Percentiles rank a stretch among this genome's conserved stretches.
Conservation (phyloP, 2,113 vertebrate species). For the Theristicus caerulescens region DNA sequence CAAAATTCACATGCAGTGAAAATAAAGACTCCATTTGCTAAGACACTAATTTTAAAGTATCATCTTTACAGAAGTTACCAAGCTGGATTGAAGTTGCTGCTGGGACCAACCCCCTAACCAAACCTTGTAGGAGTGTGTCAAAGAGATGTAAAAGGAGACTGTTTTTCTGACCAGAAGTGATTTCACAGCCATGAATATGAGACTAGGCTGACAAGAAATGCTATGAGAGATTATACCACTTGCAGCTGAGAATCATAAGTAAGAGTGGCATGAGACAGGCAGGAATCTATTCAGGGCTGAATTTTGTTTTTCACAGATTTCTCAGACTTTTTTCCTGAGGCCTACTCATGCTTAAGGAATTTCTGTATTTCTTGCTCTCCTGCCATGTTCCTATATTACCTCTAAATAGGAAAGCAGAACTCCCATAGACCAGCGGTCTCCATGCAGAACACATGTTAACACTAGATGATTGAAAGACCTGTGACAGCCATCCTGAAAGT, state of each 20-base stretch:
- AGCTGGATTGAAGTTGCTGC: not conserved
- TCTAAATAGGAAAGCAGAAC: not conserved
- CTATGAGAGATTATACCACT: not conserved
- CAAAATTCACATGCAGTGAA: not conserved
- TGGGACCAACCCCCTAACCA: not conserved
- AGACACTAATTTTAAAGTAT: not conserved
- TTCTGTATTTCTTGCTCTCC: not conserved
- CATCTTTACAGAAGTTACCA: not conserved
- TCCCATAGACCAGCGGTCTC: not conserved
- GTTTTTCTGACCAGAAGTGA: not conserved
- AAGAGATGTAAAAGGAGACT: not conserved
- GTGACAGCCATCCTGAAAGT: not conserved
- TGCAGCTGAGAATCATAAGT: not conserved
- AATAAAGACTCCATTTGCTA: not conserved
- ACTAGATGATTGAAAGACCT: not conserved
- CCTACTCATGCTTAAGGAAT: not conserved
- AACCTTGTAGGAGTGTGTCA: not conserved
- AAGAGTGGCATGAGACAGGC: not conserved
- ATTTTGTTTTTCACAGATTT: not conserved
- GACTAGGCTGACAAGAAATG: not conserved
- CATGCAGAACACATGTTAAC: not conserved
- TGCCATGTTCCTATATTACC: not conserved
- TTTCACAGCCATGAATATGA: not conserved
- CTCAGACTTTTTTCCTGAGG: not conserved
- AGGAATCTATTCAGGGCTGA: not conserved